Evolutionary conservation across 2,797 vertebrate species (phyloP), one percentile per base, ranked within the genome.

Genomic region (Mormyrus hasselquistii): DNA sequence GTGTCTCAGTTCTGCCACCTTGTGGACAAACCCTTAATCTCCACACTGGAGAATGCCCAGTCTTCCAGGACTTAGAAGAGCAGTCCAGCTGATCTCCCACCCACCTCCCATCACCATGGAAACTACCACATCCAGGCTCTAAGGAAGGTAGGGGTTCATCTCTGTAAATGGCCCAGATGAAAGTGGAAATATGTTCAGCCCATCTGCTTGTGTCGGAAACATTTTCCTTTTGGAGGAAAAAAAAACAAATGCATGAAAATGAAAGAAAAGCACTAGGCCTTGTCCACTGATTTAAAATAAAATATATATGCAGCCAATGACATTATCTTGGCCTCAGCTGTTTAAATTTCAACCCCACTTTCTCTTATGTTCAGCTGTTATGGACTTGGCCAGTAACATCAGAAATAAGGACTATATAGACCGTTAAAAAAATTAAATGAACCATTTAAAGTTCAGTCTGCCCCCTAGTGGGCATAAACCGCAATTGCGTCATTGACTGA

Each of bases 1-100:
- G 25, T 86, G 92, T 90, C 89, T 93, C 93, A 92, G 92, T 90
- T 91, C 90, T 94, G 94, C 93, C 94, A 90, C 91, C 4, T 47
- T 55, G 92, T 95, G 95, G 94, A 91, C 87, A 55, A 57, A 52
- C 87, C 52, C 88, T 88, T 53, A 10, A 90, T 91, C 73, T 84
- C 65, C 88, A 88, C 41, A 16, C 47, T 22, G 50, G 59, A 44
- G 84, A n/a, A 62, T 57, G 47, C 44, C 47, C 79, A 10, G 16
- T 87, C 53, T 59, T 85, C 57, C 22, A 50, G 55, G 4, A 59
- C 55, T 44, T 62, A 49, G 38, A 83, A 83, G 22, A 83, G 79
- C 29, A 89, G 65, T 44, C 44, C 49, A 87, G 57, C 0, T 76
- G 73, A 19, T 44, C 19, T 14, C 25, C 49, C 8, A 4, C 29